Base-by-base conservation (phyloP, 1,140 invertebrate species). In the Drosophila varians region DNA sequence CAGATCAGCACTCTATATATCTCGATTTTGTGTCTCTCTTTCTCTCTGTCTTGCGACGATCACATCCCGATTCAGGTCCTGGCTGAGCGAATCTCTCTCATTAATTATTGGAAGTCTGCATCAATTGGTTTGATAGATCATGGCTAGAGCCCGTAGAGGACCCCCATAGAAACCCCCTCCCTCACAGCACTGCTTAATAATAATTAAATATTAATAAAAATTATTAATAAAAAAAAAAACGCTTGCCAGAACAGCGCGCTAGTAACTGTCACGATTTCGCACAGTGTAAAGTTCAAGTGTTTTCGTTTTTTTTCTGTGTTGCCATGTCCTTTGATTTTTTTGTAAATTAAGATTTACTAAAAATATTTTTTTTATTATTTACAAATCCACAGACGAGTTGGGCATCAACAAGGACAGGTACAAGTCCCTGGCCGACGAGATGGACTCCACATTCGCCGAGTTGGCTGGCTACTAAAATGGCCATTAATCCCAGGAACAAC, bases 361-460 rank as follows among this genome's bases (percentile, higher is more conserved):
- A n/a, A 58, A 45, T n/a, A 25, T 6, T 92, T 0, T n/a, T 23
- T 7, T 4, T 23, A 16, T 8, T 8, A 12, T 42, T 47, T 43
- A 66, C 21, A 34, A 47, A 21, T 60, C 36, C 55, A 62, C 94
- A 99, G 98, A 99, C 93, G 98, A 99, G 93, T 94, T 99, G 93
- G 97, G 98, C 90, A 96, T 98, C 94, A 98, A 99, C 94, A 99
- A 99, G 94, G 98, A 99, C 94, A 96, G 97, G 95, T 99, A 98
- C 96, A 99, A 99, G 94, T 95, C 95, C 74, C 93, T 96, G 92
- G 95, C 95, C 88, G 98, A 99, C 93, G 98, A 99, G 92, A 96
- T 99, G 96, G 98, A 99, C 94, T 96, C 96, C 91, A 98, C 98
- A 91, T 98, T 98, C 93, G 97, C 97, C 91, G 98, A 99, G 94